phyloP scores from a whole-genome alignment of 2,113 vertebrate species.

The Anser brachyrhynchus region DNA sequence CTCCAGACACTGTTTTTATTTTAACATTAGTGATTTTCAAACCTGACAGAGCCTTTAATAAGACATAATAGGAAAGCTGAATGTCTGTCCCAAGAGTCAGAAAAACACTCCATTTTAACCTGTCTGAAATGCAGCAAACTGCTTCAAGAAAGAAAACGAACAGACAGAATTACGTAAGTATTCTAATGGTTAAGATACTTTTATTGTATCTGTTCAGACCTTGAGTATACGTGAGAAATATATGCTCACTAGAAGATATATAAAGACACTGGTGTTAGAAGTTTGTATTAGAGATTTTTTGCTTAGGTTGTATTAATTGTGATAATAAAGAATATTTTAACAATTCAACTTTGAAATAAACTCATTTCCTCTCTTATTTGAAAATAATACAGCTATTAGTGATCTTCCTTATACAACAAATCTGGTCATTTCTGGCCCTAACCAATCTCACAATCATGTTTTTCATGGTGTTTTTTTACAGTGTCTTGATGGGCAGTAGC shows the following conservation, averaged over 20 bases:
- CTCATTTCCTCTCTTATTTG: background rate
- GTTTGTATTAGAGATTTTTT: background rate
- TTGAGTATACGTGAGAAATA: accelerated
- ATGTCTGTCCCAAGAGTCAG: slow-evolving; percentile 37
- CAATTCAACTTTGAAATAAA: background rate
- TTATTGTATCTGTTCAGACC: background rate
- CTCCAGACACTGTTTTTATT: slow-evolving; percentile 52
- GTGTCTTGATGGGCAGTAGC: background rate
- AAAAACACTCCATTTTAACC: slow-evolving; percentile 39
- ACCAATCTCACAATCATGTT: background rate
- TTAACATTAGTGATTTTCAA: slow-evolving; percentile 34
- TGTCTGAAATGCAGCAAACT: slow-evolving; percentile 54
- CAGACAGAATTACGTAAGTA: background rate
- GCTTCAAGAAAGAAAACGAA: background rate
- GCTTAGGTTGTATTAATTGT: background rate
- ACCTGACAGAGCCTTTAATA: slow-evolving; percentile 54
- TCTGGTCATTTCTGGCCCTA: background rate
- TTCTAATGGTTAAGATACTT: background rate
- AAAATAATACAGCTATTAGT: background rate
- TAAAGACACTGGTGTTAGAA: background rate
- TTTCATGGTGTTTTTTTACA: background rate
- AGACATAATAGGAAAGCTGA: slow-evolving; percentile 51
- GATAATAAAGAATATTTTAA: background rate
- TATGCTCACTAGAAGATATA: background rate
- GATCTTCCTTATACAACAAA: accelerated